Base-by-base conservation (phyloP, 2,888 invertebrate species). In the Nomada fucata region DNA sequence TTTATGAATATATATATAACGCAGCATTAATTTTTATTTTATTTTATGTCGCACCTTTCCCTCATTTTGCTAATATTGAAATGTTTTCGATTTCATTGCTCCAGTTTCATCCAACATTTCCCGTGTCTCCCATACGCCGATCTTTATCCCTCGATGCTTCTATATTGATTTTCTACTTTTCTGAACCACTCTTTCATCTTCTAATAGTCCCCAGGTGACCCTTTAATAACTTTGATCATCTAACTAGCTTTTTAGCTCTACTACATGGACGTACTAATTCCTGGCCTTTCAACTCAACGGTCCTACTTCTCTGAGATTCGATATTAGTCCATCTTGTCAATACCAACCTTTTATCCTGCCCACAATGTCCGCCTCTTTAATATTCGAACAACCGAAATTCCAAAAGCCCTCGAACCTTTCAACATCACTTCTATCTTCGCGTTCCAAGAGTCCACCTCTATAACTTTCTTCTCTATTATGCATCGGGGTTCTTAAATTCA, bases 171-270 rank as follows among this genome's bases (percentile, higher is more conserved):
- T 63, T 9, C 15, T 15, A 44, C 13, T 44, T 44, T 63, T 4
- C 0, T 2, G 26, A 29, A 10, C 7, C 59, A 9, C 20, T 11
- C 42, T 53, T 53, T 53, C 5, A 53, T 20, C 9, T 53, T 64
- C 26, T 18, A 50, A 0, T 13, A 50, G 23, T 26, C 50, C 18
- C 5, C 15, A 26, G 18, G 26, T 2, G 64, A 60, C 4, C n/a
- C 29, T n/a, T n/a, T 13, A n/a, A n/a, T 50, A 65, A 50, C 64
- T 65, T 50, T 47, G 64, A 65, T 50, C 64, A 26, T 50, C n/a
- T n/a, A 65, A 50, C 50, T 50, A 26, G n/a, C 50, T 65, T 13
- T 13, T 50, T 50, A 65, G 13, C 13, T n/a, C 2, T 13, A 11
- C 26, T 65, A 26, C 50, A 0, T 20, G 11, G 2, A 52, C 44